phyloP scores from a whole-genome alignment of 2,888 invertebrate genomes.

The Drosophila niveifrons region DNA sequence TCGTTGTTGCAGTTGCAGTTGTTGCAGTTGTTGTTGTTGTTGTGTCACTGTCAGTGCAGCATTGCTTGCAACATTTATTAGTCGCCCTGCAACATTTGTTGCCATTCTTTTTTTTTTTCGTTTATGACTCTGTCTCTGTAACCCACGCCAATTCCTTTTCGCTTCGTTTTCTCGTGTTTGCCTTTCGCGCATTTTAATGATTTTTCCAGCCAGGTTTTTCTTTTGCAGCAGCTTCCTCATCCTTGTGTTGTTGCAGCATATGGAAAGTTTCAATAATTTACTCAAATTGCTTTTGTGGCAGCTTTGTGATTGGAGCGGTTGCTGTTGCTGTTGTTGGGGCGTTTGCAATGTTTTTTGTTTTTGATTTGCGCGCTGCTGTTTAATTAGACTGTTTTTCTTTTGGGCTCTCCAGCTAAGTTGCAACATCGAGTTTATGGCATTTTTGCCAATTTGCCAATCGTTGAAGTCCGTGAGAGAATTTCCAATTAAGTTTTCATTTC shows the following conservation, averaged over 20 bases:
- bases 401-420: constrained; percentile 40
- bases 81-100: constrained; percentile 75
- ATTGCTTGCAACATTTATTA: constrained; percentile 68
- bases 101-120: constrained; percentile 72
- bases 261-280: constrained; percentile 77
- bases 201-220: constrained; percentile 39
- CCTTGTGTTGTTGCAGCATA: constrained; percentile 65
- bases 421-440: constrained; percentile 57
- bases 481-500: constrained; percentile 70
- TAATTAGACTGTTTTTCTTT: constrained; percentile 71
- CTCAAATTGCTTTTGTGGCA: constrained; percentile 71
- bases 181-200: constrained; percentile 50
- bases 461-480: constrained; percentile 72
- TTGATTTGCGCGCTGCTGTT: constrained; percentile 59
- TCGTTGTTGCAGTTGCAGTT: constrained; percentile 32
- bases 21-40: constrained; percentile 39
- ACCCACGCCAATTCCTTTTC: constrained; percentile 55
- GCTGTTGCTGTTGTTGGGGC: constrained; percentile 48
- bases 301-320: constrained; percentile 42
- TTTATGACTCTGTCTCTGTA: constrained; percentile 54
- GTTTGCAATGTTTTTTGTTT: constrained; percentile 27
- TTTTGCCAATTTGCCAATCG: constrained; percentile 48
- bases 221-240: constrained; percentile 41
- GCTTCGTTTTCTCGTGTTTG: constrained; percentile 37
- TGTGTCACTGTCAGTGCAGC: constrained; percentile 35